Evolutionary conservation across 1,140 invertebrate genomes (phyloP).

Genomic region (Drosophila burlai): DNA sequence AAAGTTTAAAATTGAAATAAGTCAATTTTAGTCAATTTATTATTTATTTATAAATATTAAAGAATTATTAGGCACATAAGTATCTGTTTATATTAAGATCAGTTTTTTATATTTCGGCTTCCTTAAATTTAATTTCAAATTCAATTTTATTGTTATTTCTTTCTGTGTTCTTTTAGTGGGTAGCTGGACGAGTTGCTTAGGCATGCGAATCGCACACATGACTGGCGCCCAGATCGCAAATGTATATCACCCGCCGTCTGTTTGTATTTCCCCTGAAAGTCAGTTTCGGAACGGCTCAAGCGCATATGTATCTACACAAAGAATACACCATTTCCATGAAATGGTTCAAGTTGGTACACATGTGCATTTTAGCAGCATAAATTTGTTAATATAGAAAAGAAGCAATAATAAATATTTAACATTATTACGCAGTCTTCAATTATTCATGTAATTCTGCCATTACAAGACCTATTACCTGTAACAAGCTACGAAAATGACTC

Average conservation of each 20-base stretch:
- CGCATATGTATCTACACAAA: slow-evolving; percentile 11
- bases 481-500: slow-evolving; percentile 10
- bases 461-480: slow-evolving; percentile 2
- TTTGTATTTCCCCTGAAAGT: slow-evolving; percentile 36
- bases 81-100: background rate
- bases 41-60: background rate
- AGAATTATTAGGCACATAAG: background rate
- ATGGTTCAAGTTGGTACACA: slow-evolving; percentile 12
- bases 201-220: slow-evolving; percentile 52
- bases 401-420: background rate
- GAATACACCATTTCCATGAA: slow-evolving; percentile 28
- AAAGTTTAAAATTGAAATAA: no score
- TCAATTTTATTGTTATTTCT: background rate
- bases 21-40: background rate
- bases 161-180: slow-evolving; percentile 2
- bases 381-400: slow-evolving; percentile 1
- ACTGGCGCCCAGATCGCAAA: slow-evolving; percentile 36
- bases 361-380: background rate
- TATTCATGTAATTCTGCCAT: slow-evolving; percentile 3
- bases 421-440: background rate
- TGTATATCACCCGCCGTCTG: slow-evolving; percentile 27
- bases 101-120: background rate
- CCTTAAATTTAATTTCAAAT: background rate
- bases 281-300: slow-evolving; percentile 8
- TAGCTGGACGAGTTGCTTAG: slow-evolving; percentile 20